Evolutionary conservation across 2,797 vertebrate genomes (phyloP).

Genomic region (Geotrypetes seraphini): DNA sequence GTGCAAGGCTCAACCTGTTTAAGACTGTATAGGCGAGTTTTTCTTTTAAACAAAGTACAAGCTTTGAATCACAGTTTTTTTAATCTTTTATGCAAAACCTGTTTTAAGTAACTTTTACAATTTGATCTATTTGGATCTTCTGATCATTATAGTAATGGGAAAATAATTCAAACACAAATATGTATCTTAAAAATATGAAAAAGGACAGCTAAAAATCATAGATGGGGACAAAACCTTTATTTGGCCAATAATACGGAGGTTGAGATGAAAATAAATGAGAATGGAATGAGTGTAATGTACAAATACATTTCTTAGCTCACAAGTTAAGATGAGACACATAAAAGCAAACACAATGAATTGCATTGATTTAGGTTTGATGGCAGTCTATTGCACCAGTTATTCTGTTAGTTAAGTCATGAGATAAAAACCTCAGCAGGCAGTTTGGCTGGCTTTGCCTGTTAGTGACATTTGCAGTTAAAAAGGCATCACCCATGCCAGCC

Average conservation of each 20-base stretch:
- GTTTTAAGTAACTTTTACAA: too few relatives aligned
- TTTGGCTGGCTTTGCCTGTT: slow-evolving; percentile 38
- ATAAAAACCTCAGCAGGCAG: slow-evolving; percentile 34
- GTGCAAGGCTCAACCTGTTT: too few relatives aligned
- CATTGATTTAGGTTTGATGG: slow-evolving; percentile 45
- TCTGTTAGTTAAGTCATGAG: slow-evolving; percentile 34
- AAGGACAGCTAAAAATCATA: slow-evolving; percentile 32
- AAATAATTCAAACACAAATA: slow-evolving; percentile 44
- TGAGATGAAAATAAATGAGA: slow-evolving; percentile 29
- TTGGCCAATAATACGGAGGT: slow-evolving; percentile 29
- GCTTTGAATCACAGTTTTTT: too few relatives aligned
- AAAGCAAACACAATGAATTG: slow-evolving; percentile 32
- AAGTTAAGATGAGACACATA: slow-evolving; percentile 22
- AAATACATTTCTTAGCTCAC: slow-evolving; percentile 28
- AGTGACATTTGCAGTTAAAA: slow-evolving; percentile 29
- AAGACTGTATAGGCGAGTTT: too few relatives aligned
- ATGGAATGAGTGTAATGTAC: slow-evolving; percentile 42
- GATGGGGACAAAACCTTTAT: slow-evolving; percentile 53
- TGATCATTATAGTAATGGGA: too few relatives aligned
- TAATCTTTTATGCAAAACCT: too few relatives aligned
- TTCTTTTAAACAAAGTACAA: too few relatives aligned
- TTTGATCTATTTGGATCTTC: too few relatives aligned
- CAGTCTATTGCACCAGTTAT: slow-evolving; percentile 38
- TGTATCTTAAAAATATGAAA: slow-evolving; percentile 37
- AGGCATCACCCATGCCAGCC: slow-evolving; percentile 17